Conservation (phyloP, 1,140 invertebrate species). For the Drosophila tani region DNA sequence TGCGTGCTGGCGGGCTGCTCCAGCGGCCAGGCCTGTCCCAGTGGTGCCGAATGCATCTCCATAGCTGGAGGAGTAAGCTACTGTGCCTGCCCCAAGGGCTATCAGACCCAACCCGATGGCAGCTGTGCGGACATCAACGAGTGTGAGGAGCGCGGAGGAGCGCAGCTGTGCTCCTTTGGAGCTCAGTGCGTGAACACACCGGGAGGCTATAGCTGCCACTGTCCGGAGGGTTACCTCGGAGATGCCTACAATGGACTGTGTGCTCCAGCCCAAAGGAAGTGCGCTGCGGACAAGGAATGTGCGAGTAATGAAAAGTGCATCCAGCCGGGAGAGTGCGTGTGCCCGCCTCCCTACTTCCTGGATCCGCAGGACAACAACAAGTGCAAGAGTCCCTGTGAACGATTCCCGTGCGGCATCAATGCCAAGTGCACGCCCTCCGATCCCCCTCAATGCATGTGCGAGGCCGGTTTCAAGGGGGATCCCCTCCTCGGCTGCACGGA, state of each 20-base stretch:
- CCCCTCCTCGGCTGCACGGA: slow-evolving; percentile 93
- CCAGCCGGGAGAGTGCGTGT: slow-evolving; percentile 95
- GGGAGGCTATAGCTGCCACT: slow-evolving; percentile 92
- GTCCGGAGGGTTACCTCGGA: slow-evolving; percentile 91
- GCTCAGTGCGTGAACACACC: slow-evolving; percentile 93
- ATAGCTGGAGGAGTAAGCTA: slow-evolving; percentile 96
- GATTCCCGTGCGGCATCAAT: slow-evolving; percentile 96
- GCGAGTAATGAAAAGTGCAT: slow-evolving; percentile 95
- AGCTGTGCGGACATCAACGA: slow-evolving; percentile 94
- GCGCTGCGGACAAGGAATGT: slow-evolving; percentile 93
- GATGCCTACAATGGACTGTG: slow-evolving; percentile 90
- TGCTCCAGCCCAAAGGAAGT: slow-evolving; percentile 91
- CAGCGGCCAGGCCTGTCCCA: slow-evolving; percentile 90
- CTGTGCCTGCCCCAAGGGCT: slow-evolving; percentile 94
- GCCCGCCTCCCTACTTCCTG: slow-evolving; percentile 94
- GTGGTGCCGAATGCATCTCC: slow-evolving; percentile 94
- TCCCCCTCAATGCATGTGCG: slow-evolving; percentile 94
- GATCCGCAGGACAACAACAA: slow-evolving; percentile 92
- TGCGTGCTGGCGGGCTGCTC: slow-evolving; percentile 94
- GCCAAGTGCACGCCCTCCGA: slow-evolving; percentile 95
- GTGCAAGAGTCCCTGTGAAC: slow-evolving; percentile 95
- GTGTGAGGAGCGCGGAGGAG: slow-evolving; percentile 90
- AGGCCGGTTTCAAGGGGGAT: slow-evolving; percentile 93
- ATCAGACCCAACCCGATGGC: slow-evolving; percentile 89
- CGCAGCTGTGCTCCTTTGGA: slow-evolving; percentile 91